Base-by-base conservation (phyloP, 1,140 invertebrate genomes). In the Achroia grisella region DNA sequence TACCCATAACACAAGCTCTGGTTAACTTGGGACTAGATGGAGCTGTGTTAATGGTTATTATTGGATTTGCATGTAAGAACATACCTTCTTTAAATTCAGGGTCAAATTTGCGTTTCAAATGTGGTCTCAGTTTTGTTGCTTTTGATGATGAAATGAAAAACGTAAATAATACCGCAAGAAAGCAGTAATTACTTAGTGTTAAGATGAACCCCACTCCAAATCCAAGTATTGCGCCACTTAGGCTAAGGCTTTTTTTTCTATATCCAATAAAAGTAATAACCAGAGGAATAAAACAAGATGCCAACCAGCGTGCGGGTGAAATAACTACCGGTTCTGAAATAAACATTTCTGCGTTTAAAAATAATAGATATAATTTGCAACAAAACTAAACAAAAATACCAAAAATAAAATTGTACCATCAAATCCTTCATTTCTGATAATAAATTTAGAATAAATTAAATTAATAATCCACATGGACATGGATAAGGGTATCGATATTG, bases 141-240 rank as follows among this genome's bases (percentile, higher is more conserved):
- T 91, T 92, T 1, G 95, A 96, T 9, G 91, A 94, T 44, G 92
- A 89, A 1, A 96, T 63, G 68, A 97, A 97, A 74, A 97, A 97
- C 1, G 89, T 83, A 10, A 95, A 75, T 12, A 97, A 73, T 62
- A 90, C 91, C 15, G 89, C 88, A 11, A 94, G 71, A 72, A 96
- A 97, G 56, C 90, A 89, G 62, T 93, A 92, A 69, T 90, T 96
- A 39, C 93, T 92, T 0, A 97, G 75, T 4, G 94, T 94, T 29
- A 97, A 71, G 10, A 95, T 79, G 64, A 97, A 94, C 13, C 93
- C 95, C 36, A 96, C 87, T 9, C 94, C 47, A 13, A 94, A 77
- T 9, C 93, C 93, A 53, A 93, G 74, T 4, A 91, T 48, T 15
- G 93, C 93, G 13, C 94, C 94, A 52, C 90, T 92, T 9, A 87